phyloP scores from a whole-genome alignment of 2,797 vertebrate genomes.

The Threskiornis aethiopicus region DNA sequence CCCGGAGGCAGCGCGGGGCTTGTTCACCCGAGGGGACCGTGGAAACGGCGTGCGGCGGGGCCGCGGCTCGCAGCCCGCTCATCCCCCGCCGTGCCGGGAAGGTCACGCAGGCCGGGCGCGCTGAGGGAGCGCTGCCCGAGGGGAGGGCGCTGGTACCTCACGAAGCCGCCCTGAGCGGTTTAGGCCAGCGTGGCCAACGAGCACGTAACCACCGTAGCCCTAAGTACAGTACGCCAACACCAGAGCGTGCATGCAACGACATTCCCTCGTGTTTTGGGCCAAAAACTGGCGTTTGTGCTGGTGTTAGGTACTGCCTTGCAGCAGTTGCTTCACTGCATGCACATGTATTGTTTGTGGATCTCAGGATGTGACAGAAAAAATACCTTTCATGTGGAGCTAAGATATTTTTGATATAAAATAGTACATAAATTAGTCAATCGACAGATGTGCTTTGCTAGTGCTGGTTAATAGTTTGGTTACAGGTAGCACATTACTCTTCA shows the following conservation, averaged over 20 bases:
- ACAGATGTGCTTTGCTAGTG: no score
- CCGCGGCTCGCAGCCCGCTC: fast-evolving
- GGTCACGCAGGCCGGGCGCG: background rate
- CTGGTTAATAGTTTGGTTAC: background rate
- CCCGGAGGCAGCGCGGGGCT: background rate
- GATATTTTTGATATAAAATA: background rate
- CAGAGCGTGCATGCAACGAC: fast-evolving
- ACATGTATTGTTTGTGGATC: fast-evolving
- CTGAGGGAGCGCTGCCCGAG: background rate
- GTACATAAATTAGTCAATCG: fast-evolving
- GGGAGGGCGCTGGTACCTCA: background rate
- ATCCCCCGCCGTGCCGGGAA: background rate
- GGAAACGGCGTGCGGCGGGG: background rate
- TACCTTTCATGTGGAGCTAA: background rate
- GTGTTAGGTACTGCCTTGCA: no score
- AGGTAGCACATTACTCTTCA: background rate
- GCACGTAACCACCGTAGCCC: fast-evolving
- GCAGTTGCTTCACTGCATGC: fast-evolving
- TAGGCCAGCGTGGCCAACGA: fast-evolving
- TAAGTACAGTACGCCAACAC: fast-evolving
- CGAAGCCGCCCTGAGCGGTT: background rate
- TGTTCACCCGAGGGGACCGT: background rate
- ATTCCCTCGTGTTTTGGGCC: background rate
- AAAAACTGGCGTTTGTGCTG: no score
- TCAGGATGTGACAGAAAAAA: background rate